phyloP scores from a whole-genome alignment of 2,888 invertebrate species.

The Leucoma salicis region DNA sequence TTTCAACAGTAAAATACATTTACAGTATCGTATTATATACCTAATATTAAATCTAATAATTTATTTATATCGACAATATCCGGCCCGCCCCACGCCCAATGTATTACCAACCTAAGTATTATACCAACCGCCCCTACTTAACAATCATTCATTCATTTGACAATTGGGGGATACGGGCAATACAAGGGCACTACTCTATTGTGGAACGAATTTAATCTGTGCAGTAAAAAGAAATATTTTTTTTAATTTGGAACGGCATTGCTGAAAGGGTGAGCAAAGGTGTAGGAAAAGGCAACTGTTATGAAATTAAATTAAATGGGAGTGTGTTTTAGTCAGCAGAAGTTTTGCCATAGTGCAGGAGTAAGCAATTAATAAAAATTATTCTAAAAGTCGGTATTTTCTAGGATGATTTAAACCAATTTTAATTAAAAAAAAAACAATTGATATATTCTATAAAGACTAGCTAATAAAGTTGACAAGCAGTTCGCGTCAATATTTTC shows the following conservation, averaged over 20 bases:
- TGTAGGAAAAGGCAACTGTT: too few relatives aligned
- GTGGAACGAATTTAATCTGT: conserved; percentile 43
- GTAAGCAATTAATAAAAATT: too few relatives aligned
- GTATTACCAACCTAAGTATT: conserved; percentile 10
- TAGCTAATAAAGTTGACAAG: too few relatives aligned
- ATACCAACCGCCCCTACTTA: conserved; percentile 28
- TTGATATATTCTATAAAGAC: too few relatives aligned
- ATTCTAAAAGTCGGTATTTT: too few relatives aligned
- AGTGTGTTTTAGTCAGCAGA: too few relatives aligned
- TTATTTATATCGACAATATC: conserved; percentile 35
- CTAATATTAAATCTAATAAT: conserved; percentile 15
- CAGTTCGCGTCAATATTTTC: too few relatives aligned
- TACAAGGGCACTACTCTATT: conserved; percentile 42
- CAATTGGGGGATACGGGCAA: conserved; percentile 33
- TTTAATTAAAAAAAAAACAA: too few relatives aligned
- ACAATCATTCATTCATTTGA: conserved; percentile 37
- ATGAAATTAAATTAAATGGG: too few relatives aligned
- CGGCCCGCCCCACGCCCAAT: conserved; percentile 33
- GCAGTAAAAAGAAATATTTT: conserved; percentile 1
- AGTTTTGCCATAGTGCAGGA: too few relatives aligned
- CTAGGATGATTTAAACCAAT: too few relatives aligned
- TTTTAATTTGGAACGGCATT: conserved; percentile 2
- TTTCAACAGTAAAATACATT: background rate
- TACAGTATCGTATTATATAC: too few relatives aligned
- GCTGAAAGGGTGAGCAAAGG: background rate